Evolutionary conservation across 2,797 vertebrate species (phyloP).

Genomic region (Spinibarbus caldwelli): DNA sequence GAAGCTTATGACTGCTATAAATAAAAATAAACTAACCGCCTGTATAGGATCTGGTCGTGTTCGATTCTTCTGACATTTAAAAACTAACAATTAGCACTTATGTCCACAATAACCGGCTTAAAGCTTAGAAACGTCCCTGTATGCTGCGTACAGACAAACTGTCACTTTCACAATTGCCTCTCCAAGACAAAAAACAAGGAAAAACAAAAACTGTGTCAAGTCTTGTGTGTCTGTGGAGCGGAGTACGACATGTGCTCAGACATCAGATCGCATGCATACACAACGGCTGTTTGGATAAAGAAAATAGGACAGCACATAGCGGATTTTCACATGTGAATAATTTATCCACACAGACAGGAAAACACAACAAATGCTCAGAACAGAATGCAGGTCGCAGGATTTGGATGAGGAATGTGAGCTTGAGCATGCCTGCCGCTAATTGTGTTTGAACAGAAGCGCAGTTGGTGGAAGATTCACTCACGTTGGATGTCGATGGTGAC

Average conservation of each 20-base stretch:
- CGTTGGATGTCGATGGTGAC: conserved; percentile 92
- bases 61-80: conserved; percentile 9
- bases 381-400: conserved; percentile 18
- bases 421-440: not conserved
- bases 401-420: conserved; percentile 1
- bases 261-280: conserved; percentile 43
- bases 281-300: conserved; percentile 43
- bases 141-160: not conserved
- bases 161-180: conserved; percentile 26
- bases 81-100: conserved; percentile 35
- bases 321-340: conserved; percentile 53
- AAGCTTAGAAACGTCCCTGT: not conserved
- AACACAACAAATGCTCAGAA: not conserved
- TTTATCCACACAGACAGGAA: conserved; percentile 39
- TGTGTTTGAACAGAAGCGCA: not conserved
- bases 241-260: conserved; percentile 40
- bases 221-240: conserved; percentile 36
- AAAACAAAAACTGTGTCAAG: conserved; percentile 42
- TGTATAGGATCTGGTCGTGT: not conserved
- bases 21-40: conserved; percentile 6
- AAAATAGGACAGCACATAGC: conserved; percentile 50
- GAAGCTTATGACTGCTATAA: conserved; percentile 17
- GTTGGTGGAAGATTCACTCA: conserved; percentile 73
- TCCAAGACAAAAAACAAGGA: conserved; percentile 20
- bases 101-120: not conserved